Base-by-base conservation (phyloP, 2,113 vertebrate genomes). In the Arizona elegans region DNA sequence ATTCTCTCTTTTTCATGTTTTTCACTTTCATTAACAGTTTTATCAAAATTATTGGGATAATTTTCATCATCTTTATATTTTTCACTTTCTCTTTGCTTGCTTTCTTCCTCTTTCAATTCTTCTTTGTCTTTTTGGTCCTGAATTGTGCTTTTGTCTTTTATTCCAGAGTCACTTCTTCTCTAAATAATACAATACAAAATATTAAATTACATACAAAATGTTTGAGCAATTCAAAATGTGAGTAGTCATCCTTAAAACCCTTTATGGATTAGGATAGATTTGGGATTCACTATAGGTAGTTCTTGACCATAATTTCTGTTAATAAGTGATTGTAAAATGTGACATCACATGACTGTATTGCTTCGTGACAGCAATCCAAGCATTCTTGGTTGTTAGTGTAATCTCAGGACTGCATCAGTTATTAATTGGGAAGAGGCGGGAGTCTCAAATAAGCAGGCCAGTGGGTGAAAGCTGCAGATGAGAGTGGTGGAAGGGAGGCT, bases 121-220 rank as follows among this genome's bases (percentile, higher is more conserved):
- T 98, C 98, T 54, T 97, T 97, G 87, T 97, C 93, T 95, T 98
- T 99, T 55, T 96, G 96, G 47, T 98, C 98, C 93, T 95, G 96
- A 94, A 97, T 98, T 1, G 96, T 93, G 15, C 97, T 98, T 94
- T 96, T 97, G 29, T 98, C 98, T 89, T 98, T 98, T 81, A 97
- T 97, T 95, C 97, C 98, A 59, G 96, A 56, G 15, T 93, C 98
- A 91, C 96, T 98, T 95, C 88, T 97, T 13, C 97, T 98, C 99
- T 99, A 95, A 89, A 97, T 90, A 93, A 33, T 85, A 95, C 89
- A 53, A 24, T 21, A 94, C 86, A 95, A 54, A 89, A 54, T 6
- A 91, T 3, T 75, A 92, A 89, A 65, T 26, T 62, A 21, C 54
- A 88, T 94, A 81, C 86, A 81, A 75, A 70, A n/a, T 70, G 13